Evolutionary conservation across 1,140 invertebrate species (phyloP), one percentile per base, ranked within the genome.

Genomic region (Trichoplusia ni): DNA sequence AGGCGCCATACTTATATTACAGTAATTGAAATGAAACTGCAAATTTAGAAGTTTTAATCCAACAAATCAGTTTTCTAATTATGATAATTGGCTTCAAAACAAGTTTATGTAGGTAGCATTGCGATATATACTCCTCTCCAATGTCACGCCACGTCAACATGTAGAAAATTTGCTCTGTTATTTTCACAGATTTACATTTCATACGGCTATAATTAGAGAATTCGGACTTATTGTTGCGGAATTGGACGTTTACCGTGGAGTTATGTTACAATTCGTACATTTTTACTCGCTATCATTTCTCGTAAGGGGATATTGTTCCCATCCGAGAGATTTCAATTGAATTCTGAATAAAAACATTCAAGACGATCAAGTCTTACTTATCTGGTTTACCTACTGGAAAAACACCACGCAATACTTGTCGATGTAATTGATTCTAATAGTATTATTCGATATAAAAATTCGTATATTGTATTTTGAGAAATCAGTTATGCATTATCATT

Each of bases 131-230:
- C 64, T 77, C 75, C 73, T 79, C 63, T 82, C 77, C 82, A 79
- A 83, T 82, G 81, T 87, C 81, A 82, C 86, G 86, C 88, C 88
- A 90, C 88, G 88, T 90, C 88, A 86, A 90, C 88, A 89, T 84
- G 76, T 84, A 86, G 77, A 84, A 88, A 88, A 84, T 83, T 84
- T 81, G 73, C 81, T 83, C 64, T 84, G 79, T 86, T 84, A 83
- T 86, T 87, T 86, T 87, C 81, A 82, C 82, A 82, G 82, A 88
- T 84, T 89, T 90, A 82, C 80, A 84, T 87, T 82, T 86, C 84
- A 78, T 81, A 82, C 71, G 75, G 75, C 86, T 90, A 89, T 88
- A 81, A 85, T 89, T 89, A 90, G 86, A 86, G 78, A 77, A 81
- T 84, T 80, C 67, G 69, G 70, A 77, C 71, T 80, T 83, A 82